Conservation (phyloP, 2,797 vertebrate species). For the Dendrocincla tyrannina region DNA sequence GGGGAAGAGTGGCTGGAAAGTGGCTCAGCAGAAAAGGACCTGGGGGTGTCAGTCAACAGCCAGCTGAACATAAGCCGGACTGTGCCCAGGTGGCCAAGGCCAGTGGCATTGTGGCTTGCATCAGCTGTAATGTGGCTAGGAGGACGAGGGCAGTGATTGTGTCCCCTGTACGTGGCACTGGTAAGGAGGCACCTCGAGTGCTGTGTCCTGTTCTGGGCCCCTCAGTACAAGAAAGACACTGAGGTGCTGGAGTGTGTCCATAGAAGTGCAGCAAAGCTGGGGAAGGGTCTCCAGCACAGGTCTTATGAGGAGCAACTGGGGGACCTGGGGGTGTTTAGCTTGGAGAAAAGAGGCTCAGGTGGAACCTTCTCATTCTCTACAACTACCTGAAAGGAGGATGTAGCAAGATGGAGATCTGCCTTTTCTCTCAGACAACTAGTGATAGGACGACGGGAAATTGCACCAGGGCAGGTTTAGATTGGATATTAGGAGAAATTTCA, state of each 20-base stretch:
- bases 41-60: background rate
- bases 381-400: accelerated
- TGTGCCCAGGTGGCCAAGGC: background rate
- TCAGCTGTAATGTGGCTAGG: background rate
- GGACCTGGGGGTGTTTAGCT: background rate
- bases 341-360: background rate
- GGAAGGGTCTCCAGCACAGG: background rate
- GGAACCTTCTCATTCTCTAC: background rate
- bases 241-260: background rate
- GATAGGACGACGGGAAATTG: background rate
- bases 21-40: background rate
- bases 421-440: no score
- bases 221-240: background rate
- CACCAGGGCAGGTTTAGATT: background rate
- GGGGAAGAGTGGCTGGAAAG: background rate
- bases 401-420: background rate
- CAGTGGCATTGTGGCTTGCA: background rate
- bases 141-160: background rate
- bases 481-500: background rate
- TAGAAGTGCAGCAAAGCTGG: background rate
- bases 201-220: background rate
- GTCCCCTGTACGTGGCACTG: accelerated
- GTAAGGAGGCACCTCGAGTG: background rate
- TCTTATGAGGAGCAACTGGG: background rate
- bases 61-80: background rate